phyloP scores from a whole-genome alignment of 2,888 invertebrate species.

The Chloroclysta siterata region DNA sequence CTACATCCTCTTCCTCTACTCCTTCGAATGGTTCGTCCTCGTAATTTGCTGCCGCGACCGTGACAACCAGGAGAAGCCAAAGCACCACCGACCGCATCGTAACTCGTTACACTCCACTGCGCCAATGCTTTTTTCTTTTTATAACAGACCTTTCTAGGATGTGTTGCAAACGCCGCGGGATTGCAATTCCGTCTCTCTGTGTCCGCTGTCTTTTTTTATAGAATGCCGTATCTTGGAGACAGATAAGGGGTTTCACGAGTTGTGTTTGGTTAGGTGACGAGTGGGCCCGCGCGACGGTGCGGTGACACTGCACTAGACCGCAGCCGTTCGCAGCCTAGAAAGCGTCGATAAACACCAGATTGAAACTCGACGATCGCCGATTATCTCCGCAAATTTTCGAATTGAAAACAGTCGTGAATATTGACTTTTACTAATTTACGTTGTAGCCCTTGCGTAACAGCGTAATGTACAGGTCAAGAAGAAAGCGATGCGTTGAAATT shows the following conservation, averaged over 20 bases:
- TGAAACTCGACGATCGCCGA: constrained; percentile 60
- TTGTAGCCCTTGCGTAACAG: constrained; percentile 60
- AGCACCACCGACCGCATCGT: constrained; percentile 62
- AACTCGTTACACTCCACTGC: constrained; percentile 54
- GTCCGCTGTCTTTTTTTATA: constrained; percentile 55
- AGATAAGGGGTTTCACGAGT: constrained; percentile 45
- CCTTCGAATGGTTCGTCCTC: constrained; percentile 20
- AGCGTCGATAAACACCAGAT: constrained; percentile 65
- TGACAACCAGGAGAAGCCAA: constrained; percentile 59
- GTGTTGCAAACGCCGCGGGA: constrained; percentile 58
- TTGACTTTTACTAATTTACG: constrained; percentile 55
- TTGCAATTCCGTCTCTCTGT: constrained; percentile 34
- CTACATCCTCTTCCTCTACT: constrained; percentile 26
- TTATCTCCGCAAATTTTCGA: constrained; percentile 70
- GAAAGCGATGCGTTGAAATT: constrained; percentile 31
- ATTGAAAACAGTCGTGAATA: constrained; percentile 73
- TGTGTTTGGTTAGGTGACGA: constrained; percentile 56
- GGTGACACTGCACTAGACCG: constrained; percentile 56
- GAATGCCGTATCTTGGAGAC: constrained; percentile 42
- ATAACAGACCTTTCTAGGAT: constrained; percentile 72
- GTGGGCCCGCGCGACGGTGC: constrained; percentile 58
- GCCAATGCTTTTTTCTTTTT: constrained; percentile 69
- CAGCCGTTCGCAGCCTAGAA: constrained; percentile 56
- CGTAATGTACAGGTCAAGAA: constrained; percentile 31
- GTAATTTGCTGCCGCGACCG: constrained; percentile 49